Evolutionary conservation across 1,140 invertebrate species (phyloP), one percentile per base, ranked within the genome.

Genomic region (Vollenhovia emeryi): DNA sequence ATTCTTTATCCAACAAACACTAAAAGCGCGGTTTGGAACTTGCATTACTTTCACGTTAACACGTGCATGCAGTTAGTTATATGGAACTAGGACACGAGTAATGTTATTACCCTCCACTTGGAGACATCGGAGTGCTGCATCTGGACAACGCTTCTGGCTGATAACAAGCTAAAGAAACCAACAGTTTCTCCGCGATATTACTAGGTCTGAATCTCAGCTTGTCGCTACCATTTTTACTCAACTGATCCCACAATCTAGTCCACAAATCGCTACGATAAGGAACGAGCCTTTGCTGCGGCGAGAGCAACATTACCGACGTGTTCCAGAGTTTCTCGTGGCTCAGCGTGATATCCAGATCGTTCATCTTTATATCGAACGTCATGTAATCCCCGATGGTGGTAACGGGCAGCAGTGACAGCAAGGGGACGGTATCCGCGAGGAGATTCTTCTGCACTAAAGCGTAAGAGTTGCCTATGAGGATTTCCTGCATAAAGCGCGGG

Each of bases 91-190:
- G 68, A 85, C n/a, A n/a, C 60, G 85, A 8, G 13, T 86, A 79
- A 84, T 33, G 79, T 36, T 83, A 62, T 91, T 93, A 95, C 94
- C 94, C 95, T 87, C 95, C 96, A 82, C 96, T 96, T 3, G 97
- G 97, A 2, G 97, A 97, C 94, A 98, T 96, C 15, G 98, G 98
- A 45, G 97, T 98, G 87, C 96, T 97, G 89, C 96, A 98, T 91
- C 97, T 96, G 0, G 97, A 98, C 8, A 98, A 92, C 1, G 97
- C 97, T 95, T 98, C 98, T 0, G 98, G 97, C 96, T 98, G 97
- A 93, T 98, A 98, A 92, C 97, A 98, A 68, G 97, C 96, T 86
- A 98, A 93, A 66, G 97, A 98, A 40, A 97, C 96, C 84, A 97
- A 95, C 6, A 98, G 94, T 87, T 98, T 97, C 84, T 98, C 97